Evolutionary conservation across 2,797 vertebrate species (phyloP).

Genomic region (Sylvilagus floridanus): DNA sequence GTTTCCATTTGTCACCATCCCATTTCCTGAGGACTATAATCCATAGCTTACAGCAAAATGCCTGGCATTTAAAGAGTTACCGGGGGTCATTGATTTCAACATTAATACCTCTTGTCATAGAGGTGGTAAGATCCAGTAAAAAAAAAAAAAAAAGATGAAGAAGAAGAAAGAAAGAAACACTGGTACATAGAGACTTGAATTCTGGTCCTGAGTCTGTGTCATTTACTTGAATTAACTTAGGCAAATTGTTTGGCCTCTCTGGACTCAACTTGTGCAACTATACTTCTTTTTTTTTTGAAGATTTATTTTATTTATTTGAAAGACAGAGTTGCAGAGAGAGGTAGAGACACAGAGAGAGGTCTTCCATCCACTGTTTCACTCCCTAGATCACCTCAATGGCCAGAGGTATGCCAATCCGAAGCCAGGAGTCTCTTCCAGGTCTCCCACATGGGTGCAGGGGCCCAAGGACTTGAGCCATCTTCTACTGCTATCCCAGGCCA

Average conservation of each 20-base stretch:
- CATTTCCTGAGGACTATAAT: not conserved
- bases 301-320: no score
- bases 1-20: not conserved
- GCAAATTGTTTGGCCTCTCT: constrained; percentile 4
- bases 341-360: no score
- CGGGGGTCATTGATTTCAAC: constrained; percentile 9
- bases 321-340: no score
- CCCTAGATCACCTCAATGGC: no score
- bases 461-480: no score
- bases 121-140: not conserved
- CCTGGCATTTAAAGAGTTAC: not conserved
- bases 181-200: not conserved
- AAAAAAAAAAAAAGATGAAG: not conserved
- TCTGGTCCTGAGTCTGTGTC: not conserved
- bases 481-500: no score
- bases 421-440: no score
- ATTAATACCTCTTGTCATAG: not conserved
- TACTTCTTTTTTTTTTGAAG: not conserved
- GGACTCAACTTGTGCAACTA: not conserved
- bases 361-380: no score
- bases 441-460: no score
- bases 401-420: no score
- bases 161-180: not conserved
- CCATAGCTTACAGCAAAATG: not conserved
- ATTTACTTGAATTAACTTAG: not conserved